phyloP scores from a whole-genome alignment of 1,140 invertebrate species.

The Dysdera silvatica region DNA sequence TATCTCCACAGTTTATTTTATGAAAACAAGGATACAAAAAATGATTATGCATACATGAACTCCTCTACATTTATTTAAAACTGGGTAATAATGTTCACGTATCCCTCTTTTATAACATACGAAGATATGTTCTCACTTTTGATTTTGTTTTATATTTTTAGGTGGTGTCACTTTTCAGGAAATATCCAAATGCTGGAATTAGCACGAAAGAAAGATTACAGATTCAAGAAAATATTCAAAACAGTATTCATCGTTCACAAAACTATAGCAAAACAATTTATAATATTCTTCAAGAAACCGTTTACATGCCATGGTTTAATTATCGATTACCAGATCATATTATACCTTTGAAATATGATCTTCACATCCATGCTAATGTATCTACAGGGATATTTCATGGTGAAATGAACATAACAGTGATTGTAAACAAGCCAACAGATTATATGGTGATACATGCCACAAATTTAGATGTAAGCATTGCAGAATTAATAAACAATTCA shows the following conservation, averaged over 20 bases:
- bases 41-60: no score
- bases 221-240: background rate
- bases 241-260: slow-evolving; percentile 5
- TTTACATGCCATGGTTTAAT: slow-evolving; percentile 20
- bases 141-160: no score
- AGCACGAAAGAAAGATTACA: background rate
- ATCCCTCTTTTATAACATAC: no score
- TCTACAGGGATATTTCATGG: slow-evolving; percentile 59
- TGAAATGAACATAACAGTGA: slow-evolving; percentile 59
- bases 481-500: slow-evolving; percentile 27
- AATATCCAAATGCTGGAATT: background rate
- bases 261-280: background rate
- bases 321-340: slow-evolving; percentile 56
- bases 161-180: slow-evolving; percentile 1
- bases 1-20: no score
- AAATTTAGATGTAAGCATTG: slow-evolving; percentile 41
- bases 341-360: slow-evolving; percentile 62
- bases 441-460: slow-evolving; percentile 45
- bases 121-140: no score
- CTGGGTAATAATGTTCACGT: no score
- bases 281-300: background rate
- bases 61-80: no score
- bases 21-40: no score
- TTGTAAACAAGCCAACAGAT: slow-evolving; percentile 40
- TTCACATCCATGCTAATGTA: slow-evolving; percentile 64